phyloP scores from a whole-genome alignment of 2,797 vertebrate genomes.

The Kryptopterus vitreolus region DNA sequence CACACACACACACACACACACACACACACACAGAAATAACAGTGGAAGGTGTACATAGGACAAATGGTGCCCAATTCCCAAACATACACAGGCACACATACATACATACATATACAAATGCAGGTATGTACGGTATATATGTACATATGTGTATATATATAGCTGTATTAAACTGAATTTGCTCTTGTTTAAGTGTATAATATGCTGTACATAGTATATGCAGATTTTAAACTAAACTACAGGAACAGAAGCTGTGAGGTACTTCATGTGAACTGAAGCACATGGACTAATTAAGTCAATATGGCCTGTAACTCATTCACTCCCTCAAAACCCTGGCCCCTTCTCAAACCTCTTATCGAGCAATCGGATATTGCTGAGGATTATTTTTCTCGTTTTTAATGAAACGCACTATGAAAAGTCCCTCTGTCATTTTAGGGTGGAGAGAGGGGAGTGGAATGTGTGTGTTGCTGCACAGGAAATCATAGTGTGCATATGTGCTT shows the following conservation, averaged over 20 bases:
- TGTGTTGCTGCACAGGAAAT: constrained; percentile 29
- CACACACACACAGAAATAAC: constrained; percentile 28
- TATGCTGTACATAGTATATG: neutral
- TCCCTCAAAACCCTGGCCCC: constrained; percentile 23
- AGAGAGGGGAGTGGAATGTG: constrained; percentile 33
- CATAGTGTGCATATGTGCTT: constrained; percentile 45
- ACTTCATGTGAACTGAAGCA: constrained; percentile 44
- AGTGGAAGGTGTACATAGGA: constrained; percentile 63
- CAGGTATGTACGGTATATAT: too few relatives aligned
- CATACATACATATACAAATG: constrained; percentile 49
- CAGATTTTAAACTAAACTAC: constrained; percentile 7
- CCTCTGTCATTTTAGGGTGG: constrained; percentile 65
- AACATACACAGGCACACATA: constrained; percentile 52
- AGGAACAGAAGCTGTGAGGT: constrained; percentile 31
- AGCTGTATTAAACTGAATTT: neutral
- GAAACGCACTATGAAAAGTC: constrained; percentile 69
- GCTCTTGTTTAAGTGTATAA: neutral
- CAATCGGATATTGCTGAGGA: constrained; percentile 73
- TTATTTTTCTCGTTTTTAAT: constrained; percentile 71
- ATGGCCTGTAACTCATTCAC: constrained; percentile 31
- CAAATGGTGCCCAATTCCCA: constrained; percentile 45
- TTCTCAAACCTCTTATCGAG: constrained; percentile 48
- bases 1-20: constrained; percentile 42
- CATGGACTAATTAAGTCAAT: constrained; percentile 58
- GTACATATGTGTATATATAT: too few relatives aligned